Conservation (phyloP, 2,888 invertebrate genomes). For the Epiblema foenella region DNA sequence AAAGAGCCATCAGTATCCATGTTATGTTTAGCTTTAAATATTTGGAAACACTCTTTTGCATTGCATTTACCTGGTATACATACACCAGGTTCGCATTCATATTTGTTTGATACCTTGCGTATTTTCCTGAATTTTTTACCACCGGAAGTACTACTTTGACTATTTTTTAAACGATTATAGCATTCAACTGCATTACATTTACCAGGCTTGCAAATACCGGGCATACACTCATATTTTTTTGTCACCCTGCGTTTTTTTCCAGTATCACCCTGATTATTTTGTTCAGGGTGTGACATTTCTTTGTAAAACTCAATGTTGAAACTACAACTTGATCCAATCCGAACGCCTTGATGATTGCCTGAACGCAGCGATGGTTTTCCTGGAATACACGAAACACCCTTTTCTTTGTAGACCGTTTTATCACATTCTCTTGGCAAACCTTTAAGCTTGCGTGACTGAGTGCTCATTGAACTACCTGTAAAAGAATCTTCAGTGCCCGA, state of each 20-base stretch:
- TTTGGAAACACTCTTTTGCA: background rate
- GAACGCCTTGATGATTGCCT: conserved; percentile 10
- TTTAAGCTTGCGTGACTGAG: conserved; percentile 1
- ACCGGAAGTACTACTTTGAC: background rate
- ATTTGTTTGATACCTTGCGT: background rate
- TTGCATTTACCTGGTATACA: conserved; percentile 9
- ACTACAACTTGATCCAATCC: conserved; percentile 23
- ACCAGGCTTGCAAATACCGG: background rate
- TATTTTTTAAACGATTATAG: background rate
- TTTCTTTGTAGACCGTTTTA: background rate
- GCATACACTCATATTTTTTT: background rate
- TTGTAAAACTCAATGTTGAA: conserved; percentile 23
- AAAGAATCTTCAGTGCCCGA: background rate
- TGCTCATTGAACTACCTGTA: conserved; percentile 1
- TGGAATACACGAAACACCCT: background rate
- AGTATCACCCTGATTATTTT: background rate
- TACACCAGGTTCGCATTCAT: conserved; percentile 6
- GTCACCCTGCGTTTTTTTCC: background rate
- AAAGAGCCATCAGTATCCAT: background rate
- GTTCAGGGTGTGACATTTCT: background rate
- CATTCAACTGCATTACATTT: background rate
- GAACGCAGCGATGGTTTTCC: background rate
- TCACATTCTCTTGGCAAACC: background rate
- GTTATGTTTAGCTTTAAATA: background rate
- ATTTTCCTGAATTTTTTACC: background rate